Percentiles rank a stretch among this genome's conserved stretches.
phyloP scores from a whole-genome alignment of 2,113 vertebrate genomes.

The Gymnarchus niloticus region DNA sequence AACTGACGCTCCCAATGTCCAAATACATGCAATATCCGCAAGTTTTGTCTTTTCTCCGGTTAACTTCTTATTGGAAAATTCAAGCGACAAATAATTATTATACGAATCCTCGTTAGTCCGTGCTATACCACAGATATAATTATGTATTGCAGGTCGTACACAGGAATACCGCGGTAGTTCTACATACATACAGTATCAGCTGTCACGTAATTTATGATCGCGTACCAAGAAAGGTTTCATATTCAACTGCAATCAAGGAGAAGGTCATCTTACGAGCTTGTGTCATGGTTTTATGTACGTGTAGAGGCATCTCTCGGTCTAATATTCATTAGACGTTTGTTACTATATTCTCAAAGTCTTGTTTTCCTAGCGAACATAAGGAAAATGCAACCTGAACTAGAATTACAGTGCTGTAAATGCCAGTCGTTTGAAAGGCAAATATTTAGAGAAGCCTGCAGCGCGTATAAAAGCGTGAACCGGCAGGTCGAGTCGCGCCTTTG shows the following conservation, averaged over 20 bases:
- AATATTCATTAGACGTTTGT: background rate
- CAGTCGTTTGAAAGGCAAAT: background rate
- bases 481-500: conserved; percentile 30
- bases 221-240: too few species aligned
- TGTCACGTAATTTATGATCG: too few species aligned
- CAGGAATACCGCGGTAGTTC: too few species aligned
- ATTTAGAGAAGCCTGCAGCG: background rate
- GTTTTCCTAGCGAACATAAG: background rate
- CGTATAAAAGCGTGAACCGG: conserved; percentile 18
- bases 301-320: background rate
- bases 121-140: background rate
- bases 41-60: too few species aligned
- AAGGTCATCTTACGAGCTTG: background rate
- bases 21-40: too few species aligned
- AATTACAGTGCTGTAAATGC: background rate
- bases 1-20: background rate
- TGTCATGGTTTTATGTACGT: background rate
- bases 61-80: background rate
- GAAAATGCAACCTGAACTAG: background rate
- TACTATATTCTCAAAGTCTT: background rate
- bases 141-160: too few species aligned
- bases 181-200: too few species aligned
- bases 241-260: background rate
- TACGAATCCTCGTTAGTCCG: background rate
- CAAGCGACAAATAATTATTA: background rate